phyloP scores from a whole-genome alignment of 1,140 invertebrate genomes.

The Leptestheria dahalacensis region DNA sequence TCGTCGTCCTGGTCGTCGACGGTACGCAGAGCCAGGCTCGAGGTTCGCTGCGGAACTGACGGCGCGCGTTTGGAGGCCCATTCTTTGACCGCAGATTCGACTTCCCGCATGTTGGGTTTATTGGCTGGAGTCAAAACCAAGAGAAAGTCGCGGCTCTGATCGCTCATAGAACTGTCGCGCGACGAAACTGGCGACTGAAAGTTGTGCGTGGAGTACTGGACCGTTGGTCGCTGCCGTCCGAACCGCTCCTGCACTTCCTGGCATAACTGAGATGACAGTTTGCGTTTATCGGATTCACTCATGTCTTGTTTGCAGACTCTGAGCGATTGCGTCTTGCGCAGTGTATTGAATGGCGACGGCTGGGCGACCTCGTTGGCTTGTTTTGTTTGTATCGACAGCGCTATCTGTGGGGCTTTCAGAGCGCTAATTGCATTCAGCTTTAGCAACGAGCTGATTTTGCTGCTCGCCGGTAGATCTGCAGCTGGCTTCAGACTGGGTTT shows the following conservation, averaged over 20 bases:
- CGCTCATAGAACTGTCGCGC: constrained; percentile 25
- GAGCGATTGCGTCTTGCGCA: too few relatives aligned
- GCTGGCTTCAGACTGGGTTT: neutral
- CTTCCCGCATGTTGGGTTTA: constrained; percentile 27
- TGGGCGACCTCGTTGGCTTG: too few relatives aligned
- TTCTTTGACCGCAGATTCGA: constrained; percentile 33
- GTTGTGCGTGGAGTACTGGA: neutral
- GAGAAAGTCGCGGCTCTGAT: constrained; percentile 31
- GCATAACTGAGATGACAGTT: neutral
- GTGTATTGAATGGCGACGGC: too few relatives aligned
- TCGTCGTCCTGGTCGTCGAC: constrained; percentile 10
- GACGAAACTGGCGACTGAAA: constrained; percentile 21
- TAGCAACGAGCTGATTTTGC: too few relatives aligned
- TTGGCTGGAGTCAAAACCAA: constrained; percentile 33
- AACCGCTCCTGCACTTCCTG: neutral
- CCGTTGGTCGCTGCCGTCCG: neutral
- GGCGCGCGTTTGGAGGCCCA: constrained; percentile 25
- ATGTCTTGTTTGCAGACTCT: too few relatives aligned
- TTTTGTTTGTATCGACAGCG: too few relatives aligned
- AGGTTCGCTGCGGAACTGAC: neutral
- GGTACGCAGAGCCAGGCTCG: neutral
- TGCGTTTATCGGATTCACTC: too few relatives aligned
- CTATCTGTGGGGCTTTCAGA: too few relatives aligned
- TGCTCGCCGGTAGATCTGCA: neutral
- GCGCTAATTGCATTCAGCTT: too few relatives aligned